These are phyloP conservation scores for Scylla paramamosain DNA, from an alignment of 1,140 invertebrate genomes.

Conservation along the genomic window DNA sequence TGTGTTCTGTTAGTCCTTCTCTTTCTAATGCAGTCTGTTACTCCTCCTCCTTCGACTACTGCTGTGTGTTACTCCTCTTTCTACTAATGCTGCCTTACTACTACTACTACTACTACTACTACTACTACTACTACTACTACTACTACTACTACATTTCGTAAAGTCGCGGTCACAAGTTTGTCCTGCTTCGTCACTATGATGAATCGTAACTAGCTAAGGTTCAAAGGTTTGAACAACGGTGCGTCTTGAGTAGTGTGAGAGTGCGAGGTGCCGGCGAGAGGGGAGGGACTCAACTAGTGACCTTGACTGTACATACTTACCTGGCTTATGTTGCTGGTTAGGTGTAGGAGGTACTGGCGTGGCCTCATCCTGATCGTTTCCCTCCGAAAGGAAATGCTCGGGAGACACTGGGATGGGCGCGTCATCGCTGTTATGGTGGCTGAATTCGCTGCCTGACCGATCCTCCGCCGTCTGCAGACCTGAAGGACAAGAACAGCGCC, in stretches of 20 bases:
- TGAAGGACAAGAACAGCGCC: background rate
- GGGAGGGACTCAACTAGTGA: no score
- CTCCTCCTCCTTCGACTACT: no score
- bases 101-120: background rate
- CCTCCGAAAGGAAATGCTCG: slow-evolving; percentile 55
- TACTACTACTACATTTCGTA: background rate
- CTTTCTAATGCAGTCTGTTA: no score
- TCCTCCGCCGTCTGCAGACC: slow-evolving; percentile 35
- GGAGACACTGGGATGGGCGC: slow-evolving; percentile 40
- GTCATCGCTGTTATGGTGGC: slow-evolving; percentile 44
- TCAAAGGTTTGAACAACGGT: no score
- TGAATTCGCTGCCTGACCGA: slow-evolving; percentile 25
- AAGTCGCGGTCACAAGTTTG: no score
- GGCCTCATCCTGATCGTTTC: slow-evolving; percentile 45
- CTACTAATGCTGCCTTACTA: background rate
- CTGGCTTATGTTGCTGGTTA: slow-evolving; percentile 64
- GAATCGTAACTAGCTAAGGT: no score
- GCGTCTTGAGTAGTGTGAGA: no score
- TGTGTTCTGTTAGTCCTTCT: no score
- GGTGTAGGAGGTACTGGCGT: slow-evolving; percentile 59
- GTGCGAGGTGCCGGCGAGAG: no score
- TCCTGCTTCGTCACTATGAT: no score
- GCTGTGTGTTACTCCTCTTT: no score
- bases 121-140: background rate
- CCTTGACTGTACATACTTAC: background rate